Base-by-base conservation (phyloP, 2,113 vertebrate genomes). In the Anolis sagrei region DNA sequence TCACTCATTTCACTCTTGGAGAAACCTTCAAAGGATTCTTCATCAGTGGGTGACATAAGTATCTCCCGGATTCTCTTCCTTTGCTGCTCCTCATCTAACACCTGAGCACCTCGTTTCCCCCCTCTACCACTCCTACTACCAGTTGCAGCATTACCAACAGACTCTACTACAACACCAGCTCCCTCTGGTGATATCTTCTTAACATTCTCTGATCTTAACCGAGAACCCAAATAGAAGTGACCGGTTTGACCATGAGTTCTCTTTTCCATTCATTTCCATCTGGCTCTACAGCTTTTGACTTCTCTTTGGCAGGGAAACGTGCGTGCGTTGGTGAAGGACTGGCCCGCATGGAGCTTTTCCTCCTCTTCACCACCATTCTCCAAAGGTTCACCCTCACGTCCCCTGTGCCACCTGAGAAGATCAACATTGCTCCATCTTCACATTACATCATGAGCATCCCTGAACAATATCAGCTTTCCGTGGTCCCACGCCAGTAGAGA, bases 301-400 rank as follows among this genome's bases (percentile, higher is more conserved):
- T 44, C 14, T 29, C 29, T 44, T 44, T 72, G 13, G 29, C 86
- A 95, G 93, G 93, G 51, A 95, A 94, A 68, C 88, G 92, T 2
- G 81, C 79, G 72, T 94, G 94, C n/a, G 76, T 94, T 0, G 90
- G 93, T 79, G 91, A 95, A 69, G 54, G 68, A 21, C 79, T 95
- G 69, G 34, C 62, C 3, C 44, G 27, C 19, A 79, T 48, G 80
- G 80, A 74, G 23, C 44, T 85, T 3, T 81, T 64, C 32, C 64
- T 77, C 72, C 75, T 76, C 74, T 32, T 86, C 75, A 92, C 91
- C n/a, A 87, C 88, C 66, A 85, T 95, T n/a, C 87, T 96, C 23
- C 95, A 95, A 81, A 93, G 84, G 36, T 95, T 96, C 89, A 89
- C 85, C 21, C 79, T 95, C 0, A 51, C 4, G 0, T 32, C 94